Evolutionary conservation across 1,140 invertebrate species (phyloP).

Genomic region (Bemisia tabaci): DNA sequence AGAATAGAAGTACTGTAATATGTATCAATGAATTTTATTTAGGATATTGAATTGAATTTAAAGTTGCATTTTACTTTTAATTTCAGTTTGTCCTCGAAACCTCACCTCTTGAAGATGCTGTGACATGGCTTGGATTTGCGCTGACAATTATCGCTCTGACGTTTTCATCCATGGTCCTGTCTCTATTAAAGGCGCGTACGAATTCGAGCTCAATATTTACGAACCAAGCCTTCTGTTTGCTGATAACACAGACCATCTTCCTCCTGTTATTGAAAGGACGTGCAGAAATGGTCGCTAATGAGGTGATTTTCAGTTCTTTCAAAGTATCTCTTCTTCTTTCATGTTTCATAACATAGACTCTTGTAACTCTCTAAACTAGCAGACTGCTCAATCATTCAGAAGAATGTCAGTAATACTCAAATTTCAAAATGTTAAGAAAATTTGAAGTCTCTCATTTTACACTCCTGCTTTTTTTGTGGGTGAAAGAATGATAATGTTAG

Average conservation of each 20-base stretch:
- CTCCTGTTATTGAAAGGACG: slow-evolving; percentile 71
- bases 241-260: slow-evolving; percentile 72
- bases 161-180: slow-evolving; percentile 53
- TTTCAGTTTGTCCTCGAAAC: slow-evolving; percentile 64
- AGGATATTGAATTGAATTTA: no score
- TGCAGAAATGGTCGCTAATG: slow-evolving; percentile 53
- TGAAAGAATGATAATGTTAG: no score
- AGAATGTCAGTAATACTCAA: slow-evolving; percentile 4
- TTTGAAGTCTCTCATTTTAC: slow-evolving; percentile 13
- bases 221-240: slow-evolving; percentile 78
- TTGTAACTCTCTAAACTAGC: not conserved
- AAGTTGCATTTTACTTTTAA: slow-evolving; percentile 14
- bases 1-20: no score
- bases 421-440: not conserved
- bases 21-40: no score
- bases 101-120: slow-evolving; percentile 66
- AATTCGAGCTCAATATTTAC: slow-evolving; percentile 92
- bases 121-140: slow-evolving; percentile 77
- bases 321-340: not conserved
- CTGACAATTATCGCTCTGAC: slow-evolving; percentile 68
- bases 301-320: slow-evolving; percentile 33
- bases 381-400: not conserved
- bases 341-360: slow-evolving; percentile 4
- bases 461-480: no score
- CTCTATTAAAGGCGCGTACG: slow-evolving; percentile 65